Percentiles rank a stretch among this genome's conserved stretches.
These are phyloP conservation scores for Nemotelus nigrinus DNA, from an alignment of 2,888 invertebrate species.

Conservation along the genomic window DNA sequence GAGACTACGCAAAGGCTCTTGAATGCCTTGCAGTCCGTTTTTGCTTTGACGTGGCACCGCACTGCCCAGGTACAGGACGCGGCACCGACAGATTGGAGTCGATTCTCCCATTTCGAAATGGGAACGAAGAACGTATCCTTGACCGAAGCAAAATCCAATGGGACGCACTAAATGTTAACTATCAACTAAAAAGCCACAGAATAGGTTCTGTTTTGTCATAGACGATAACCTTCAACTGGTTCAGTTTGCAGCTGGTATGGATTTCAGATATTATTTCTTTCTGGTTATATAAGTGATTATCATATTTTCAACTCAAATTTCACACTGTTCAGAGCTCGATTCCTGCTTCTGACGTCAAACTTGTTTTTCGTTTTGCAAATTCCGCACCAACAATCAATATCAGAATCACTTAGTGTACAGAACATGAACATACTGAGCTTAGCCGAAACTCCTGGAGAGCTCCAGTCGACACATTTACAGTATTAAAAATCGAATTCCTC, in stretches of 20 bases:
- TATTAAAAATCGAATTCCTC: background rate
- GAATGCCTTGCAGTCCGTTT: slow-evolving; percentile 96
- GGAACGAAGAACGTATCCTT: background rate
- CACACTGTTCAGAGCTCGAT: background rate
- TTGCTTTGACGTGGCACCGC: slow-evolving; percentile 97
- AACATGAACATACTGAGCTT: no score
- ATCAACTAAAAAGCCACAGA: no score
- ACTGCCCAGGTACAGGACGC: slow-evolving; percentile 95
- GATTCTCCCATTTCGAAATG: slow-evolving; percentile 72
- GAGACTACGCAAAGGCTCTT: slow-evolving; percentile 94
- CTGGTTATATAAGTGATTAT: background rate
- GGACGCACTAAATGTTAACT: no score
- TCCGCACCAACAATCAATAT: no score
- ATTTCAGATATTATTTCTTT: background rate
- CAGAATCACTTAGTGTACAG: no score
- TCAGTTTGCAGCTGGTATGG: background rate
- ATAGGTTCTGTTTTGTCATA: background rate
- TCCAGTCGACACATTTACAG: background rate
- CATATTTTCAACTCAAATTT: background rate
- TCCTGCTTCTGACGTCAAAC: no score
- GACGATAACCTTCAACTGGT: background rate
- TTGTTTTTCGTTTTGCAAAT: no score
- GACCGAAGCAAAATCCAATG: no score
- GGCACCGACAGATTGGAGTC: slow-evolving; percentile 95
- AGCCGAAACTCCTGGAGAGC: no score